These are phyloP conservation scores for Aspidiotus destructor DNA, from an alignment of 2,888 invertebrate genomes.

Conservation along the genomic window DNA sequence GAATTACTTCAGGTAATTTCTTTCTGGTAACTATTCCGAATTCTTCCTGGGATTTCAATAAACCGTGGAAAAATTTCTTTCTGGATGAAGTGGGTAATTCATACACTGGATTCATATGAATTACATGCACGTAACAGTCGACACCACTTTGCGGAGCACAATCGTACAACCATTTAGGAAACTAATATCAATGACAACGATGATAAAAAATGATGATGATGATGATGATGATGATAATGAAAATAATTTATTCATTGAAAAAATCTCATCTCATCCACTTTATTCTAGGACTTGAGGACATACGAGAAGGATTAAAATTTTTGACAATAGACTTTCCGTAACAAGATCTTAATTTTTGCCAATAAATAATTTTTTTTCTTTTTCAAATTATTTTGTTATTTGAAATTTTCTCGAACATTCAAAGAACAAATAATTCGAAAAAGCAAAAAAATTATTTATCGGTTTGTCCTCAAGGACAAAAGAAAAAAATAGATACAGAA, in stretches of 20 bases:
- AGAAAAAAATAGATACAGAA: too few relatives aligned
- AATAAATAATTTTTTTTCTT: too few relatives aligned
- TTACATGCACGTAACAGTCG: conserved; percentile 50
- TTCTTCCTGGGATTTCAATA: conserved; percentile 47
- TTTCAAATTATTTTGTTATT: too few relatives aligned
- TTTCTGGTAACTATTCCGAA: conserved; percentile 58
- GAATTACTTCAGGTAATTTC: conserved; percentile 45
- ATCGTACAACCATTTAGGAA: conserved; percentile 45
- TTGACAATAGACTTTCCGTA: too few relatives aligned
- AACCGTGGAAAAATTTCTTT: conserved; percentile 47
- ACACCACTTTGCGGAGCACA: conserved; percentile 41
- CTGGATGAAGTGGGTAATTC: conserved; percentile 44
- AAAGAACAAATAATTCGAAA: too few relatives aligned
- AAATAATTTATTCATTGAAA: neutral
- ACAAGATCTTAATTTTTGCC: too few relatives aligned
- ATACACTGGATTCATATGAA: conserved; percentile 50
- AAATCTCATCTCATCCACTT: too few relatives aligned
- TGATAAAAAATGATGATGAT: neutral
- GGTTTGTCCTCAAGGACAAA: too few relatives aligned
- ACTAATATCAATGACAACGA: conserved; percentile 43
- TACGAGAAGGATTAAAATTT: too few relatives aligned
- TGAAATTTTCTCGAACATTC: too few relatives aligned
- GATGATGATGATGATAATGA: neutral
- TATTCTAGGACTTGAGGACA: too few relatives aligned
- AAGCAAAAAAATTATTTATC: too few relatives aligned